phyloP scores from a whole-genome alignment of 1,140 invertebrate genomes.

The Heterodera schachtii region DNA sequence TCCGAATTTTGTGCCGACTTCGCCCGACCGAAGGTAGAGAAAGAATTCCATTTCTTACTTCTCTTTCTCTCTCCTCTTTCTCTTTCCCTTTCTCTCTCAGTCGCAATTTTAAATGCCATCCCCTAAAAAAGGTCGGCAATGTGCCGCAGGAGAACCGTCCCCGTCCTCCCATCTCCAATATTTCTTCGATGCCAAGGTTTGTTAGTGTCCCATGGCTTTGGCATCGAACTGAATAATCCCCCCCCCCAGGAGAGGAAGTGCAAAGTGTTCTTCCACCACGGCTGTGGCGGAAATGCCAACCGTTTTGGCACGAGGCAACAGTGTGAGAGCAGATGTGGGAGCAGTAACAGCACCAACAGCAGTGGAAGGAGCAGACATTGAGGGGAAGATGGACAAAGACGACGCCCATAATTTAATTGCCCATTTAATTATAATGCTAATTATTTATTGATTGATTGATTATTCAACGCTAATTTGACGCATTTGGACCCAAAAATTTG shows the following conservation, averaged over 20 bases:
- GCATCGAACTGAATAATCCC: background rate
- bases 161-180: slow-evolving; percentile 33
- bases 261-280: slow-evolving; percentile 38
- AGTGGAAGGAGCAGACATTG: background rate
- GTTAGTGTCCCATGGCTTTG: background rate
- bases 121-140: slow-evolving; percentile 8
- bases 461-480: no score
- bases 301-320: slow-evolving; percentile 7
- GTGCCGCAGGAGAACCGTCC: slow-evolving; percentile 25
- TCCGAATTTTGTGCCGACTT: slow-evolving; percentile 3
- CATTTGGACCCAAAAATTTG: no score
- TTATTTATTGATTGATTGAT: no score
- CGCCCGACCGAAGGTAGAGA: slow-evolving; percentile 5
- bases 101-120: background rate
- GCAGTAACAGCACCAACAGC: background rate
- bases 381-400: background rate
- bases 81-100: background rate
- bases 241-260: slow-evolving; percentile 13
- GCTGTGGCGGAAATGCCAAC: slow-evolving; percentile 38
- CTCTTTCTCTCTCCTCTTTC: no score
- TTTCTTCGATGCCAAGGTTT: slow-evolving; percentile 30
- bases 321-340: slow-evolving; percentile 4
- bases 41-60: no score
- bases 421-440: no score
- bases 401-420: no score